Evolutionary conservation across 2,888 invertebrate genomes (phyloP).

Genomic region (Agrotis clavis): DNA sequence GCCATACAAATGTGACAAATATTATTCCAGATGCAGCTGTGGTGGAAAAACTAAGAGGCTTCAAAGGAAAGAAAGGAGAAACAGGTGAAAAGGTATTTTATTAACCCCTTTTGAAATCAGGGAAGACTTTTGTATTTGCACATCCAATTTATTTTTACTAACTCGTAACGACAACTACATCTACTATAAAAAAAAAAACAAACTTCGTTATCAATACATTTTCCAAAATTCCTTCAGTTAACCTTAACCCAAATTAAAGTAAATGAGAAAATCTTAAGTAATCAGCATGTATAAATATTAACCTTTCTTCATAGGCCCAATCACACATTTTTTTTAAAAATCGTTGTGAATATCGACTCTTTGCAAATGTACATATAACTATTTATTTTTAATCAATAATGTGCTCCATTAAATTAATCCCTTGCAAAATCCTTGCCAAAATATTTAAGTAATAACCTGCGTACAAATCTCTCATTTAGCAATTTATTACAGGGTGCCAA

Average conservation of each 20-base stretch:
- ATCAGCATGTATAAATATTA: too few species aligned
- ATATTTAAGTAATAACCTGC: too few species aligned
- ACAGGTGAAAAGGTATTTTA: constrained; percentile 76
- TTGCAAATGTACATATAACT: not conserved
- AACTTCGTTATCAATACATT: too few species aligned
- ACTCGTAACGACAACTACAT: too few species aligned
- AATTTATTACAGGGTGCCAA: constrained; percentile 90
- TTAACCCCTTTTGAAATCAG: constrained; percentile 45
- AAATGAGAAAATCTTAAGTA: too few species aligned
- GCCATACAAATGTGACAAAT: not conserved
- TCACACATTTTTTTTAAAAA: too few species aligned
- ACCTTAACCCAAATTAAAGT: too few species aligned
- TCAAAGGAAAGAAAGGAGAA: constrained; percentile 76
- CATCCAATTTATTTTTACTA: not conserved
- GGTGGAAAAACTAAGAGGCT: constrained; percentile 77
- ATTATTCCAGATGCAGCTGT: constrained; percentile 75
- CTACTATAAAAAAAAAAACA: not conserved
- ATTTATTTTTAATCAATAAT: not conserved
- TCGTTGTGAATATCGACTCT: too few species aligned
- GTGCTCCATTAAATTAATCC: not conserved
- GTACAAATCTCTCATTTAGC: constrained; percentile 12
- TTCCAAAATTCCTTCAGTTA: too few species aligned
- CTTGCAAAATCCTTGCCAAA: not conserved
- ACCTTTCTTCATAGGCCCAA: too few species aligned
- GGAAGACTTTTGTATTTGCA: constrained; percentile 4